Base-by-base conservation (phyloP, 1,140 invertebrate species). In the Melitaea cinxia region DNA sequence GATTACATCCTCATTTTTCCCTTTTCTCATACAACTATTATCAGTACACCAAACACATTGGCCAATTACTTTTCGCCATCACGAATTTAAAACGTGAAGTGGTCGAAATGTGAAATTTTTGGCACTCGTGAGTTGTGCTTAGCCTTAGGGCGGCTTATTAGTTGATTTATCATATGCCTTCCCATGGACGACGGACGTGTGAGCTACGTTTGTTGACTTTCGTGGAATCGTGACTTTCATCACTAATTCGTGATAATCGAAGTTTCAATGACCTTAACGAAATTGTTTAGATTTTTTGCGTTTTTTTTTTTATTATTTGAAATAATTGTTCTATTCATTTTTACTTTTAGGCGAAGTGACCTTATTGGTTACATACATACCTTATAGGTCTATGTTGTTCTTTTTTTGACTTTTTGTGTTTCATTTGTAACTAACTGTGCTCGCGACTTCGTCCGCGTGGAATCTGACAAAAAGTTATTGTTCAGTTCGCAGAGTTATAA, bases 51-150 rank as follows among this genome's bases (percentile, higher is more conserved):
- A 19, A n/a, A 56, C 45, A 30, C 54, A n/a, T 47, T 6, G 6
- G 6, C 2, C n/a, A 57, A 57, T 57, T 30, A 47, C 39, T 45
- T 57, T 45, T 57, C 24, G 24, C 35, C 14, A 59, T 68, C 66
- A 68, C 65, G 70, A 72, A 37, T 66, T 67, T 66, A 21, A 28
- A 47, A 60, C 70, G 66, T 68, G 70, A 65, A 53, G 54, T 49
- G 12, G 50, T n/a, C 39, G 19, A 54, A 63, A n/a, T n/a, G n/a
- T n/a, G n/a, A n/a, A 62, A 68, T 68, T 68, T 72, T 72, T 61
- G 70, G 60, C 61, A 64, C 55, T 70, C 59, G 59, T 68, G 59
- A 54, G 23, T 49, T 56, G 52, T 17, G 62, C 49, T 68, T 68
- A 62, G 61, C 70, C 62, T 60, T 56, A 59, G 66, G 66, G 53